These are phyloP conservation scores for Helleia helle DNA, from an alignment of 2,888 invertebrate genomes.

Conservation along the genomic window DNA sequence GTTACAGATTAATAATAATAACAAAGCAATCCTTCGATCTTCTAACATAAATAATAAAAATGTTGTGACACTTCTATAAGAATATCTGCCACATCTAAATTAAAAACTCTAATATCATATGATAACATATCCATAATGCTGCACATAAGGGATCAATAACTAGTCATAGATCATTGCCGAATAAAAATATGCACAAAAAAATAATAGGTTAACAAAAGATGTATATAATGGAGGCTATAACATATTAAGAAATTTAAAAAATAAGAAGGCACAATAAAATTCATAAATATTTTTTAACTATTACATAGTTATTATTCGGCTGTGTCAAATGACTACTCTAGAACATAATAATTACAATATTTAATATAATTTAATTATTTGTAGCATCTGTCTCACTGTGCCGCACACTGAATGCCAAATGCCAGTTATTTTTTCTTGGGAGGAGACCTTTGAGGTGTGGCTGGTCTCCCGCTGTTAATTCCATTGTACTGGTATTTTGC, in stretches of 20 bases:
- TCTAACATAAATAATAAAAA: constrained; percentile 56
- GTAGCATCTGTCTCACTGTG: constrained; percentile 70
- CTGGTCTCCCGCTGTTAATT: constrained; percentile 88
- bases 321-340: constrained; percentile 55
- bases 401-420: constrained; percentile 63
- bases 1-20: constrained; percentile 51
- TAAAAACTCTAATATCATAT: constrained; percentile 39
- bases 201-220: constrained; percentile 26
- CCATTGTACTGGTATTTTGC: constrained; percentile 98
- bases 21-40: constrained; percentile 65
- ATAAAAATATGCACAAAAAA: constrained; percentile 35
- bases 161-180: constrained; percentile 58
- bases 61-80: constrained; percentile 50
- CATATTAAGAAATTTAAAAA: constrained; percentile 59
- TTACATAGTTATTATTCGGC: constrained; percentile 56
- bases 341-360: constrained; percentile 63
- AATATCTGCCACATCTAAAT: constrained; percentile 54
- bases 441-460: constrained; percentile 87
- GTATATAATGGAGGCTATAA: constrained; percentile 56
- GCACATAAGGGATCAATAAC: constrained; percentile 51
- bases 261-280: constrained; percentile 70
- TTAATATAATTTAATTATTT: constrained; percentile 68
- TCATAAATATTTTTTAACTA: constrained; percentile 62
- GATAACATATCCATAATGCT: constrained; percentile 26
- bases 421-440: constrained; percentile 81